Conservation (phyloP, 2,113 vertebrate genomes). For the Glaucidium brasilianum region DNA sequence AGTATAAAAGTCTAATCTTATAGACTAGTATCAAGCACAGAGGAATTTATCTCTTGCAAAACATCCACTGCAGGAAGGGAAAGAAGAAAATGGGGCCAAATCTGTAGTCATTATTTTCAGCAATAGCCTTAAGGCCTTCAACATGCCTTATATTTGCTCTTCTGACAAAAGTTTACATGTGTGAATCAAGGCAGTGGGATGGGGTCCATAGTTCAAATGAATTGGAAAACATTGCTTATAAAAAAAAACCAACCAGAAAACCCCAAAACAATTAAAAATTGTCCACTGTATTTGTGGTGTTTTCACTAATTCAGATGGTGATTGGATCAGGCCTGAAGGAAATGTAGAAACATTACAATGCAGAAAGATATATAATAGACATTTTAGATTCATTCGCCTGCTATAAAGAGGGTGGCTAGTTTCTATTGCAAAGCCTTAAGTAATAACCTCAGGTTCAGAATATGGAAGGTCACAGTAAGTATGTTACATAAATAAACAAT, state of each 20-base stretch:
- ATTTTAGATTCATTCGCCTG: not conserved
- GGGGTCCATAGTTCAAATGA: not conserved
- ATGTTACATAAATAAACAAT: not conserved
- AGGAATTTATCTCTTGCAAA: slow-evolving; percentile 33
- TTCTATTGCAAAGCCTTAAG: not conserved
- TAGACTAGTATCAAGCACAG: slow-evolving; percentile 31
- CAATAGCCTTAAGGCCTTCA: not conserved
- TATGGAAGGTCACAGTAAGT: not conserved
- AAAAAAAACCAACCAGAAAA: not conserved
- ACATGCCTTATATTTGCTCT: not conserved
- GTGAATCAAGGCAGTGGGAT: not conserved
- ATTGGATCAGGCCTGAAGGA: not conserved
- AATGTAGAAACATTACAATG: not conserved
- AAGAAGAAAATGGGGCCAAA: not conserved
- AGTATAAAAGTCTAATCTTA: slow-evolving; percentile 54
- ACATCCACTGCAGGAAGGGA: not conserved
- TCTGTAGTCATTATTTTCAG: not conserved
- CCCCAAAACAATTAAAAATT: not conserved
- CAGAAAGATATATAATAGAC: not conserved
- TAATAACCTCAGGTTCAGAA: not conserved
- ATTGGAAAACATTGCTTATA: not conserved
- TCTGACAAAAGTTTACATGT: not conserved
- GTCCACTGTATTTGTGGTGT: not conserved
- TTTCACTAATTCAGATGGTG: not conserved
- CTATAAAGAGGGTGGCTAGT: not conserved